Evolutionary conservation across 2,888 invertebrate species (phyloP).

Genomic region (Fragum whitleyi): DNA sequence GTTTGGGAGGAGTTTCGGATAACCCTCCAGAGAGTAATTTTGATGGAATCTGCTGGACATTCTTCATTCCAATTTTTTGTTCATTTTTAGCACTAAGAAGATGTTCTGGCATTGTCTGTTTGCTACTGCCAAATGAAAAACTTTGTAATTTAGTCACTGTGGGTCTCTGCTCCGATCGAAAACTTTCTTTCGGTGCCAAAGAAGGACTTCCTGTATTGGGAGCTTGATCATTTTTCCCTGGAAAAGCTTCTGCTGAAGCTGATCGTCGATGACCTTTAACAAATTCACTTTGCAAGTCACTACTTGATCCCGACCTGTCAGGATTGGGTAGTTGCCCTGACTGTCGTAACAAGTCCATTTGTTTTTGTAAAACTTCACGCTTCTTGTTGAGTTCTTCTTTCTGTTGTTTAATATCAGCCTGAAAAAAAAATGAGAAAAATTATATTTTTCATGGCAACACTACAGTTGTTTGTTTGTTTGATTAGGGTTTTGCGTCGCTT

Average conservation of each 20-base stretch:
- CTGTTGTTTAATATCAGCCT: slow-evolving; percentile 92
- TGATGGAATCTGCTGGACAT: slow-evolving; percentile 95
- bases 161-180: slow-evolving; percentile 48
- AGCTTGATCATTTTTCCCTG: slow-evolving; percentile 54
- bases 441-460: too few relatives aligned
- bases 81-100: slow-evolving; percentile 92
- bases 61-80: slow-evolving; percentile 88
- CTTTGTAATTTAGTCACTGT: slow-evolving; percentile 57
- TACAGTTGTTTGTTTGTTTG: too few relatives aligned
- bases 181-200: slow-evolving; percentile 43
- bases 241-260: slow-evolving; percentile 78
- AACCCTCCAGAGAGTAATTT: slow-evolving; percentile 89
- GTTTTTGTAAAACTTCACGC: slow-evolving; percentile 92
- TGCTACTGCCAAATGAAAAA: slow-evolving; percentile 55
- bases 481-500: too few relatives aligned
- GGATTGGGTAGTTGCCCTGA: slow-evolving; percentile 60
- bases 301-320: slow-evolving; percentile 30
- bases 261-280: slow-evolving; percentile 73
- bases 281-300: slow-evolving; percentile 52
- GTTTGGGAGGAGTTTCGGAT: slow-evolving; percentile 39
- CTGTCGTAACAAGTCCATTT: slow-evolving; percentile 85
- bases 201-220: slow-evolving; percentile 24
- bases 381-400: slow-evolving; percentile 95
- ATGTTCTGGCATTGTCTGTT: slow-evolving; percentile 88
- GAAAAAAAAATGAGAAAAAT: slow-evolving; percentile 20